Evolutionary conservation across 2,797 vertebrate species (phyloP).

Genomic region (Sebastes itinus): DNA sequence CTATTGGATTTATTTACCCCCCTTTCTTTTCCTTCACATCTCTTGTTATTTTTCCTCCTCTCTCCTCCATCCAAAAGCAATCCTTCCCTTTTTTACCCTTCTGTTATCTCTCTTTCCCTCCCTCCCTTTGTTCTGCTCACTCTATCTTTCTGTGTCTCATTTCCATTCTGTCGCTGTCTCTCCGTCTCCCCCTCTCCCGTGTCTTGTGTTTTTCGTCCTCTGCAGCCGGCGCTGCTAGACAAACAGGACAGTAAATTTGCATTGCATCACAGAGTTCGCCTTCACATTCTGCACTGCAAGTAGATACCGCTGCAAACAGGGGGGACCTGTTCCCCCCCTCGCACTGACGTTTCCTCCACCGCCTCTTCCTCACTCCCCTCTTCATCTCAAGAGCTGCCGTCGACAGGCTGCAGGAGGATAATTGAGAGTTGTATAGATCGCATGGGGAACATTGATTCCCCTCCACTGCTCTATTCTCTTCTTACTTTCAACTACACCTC

Average conservation of each 20-base stretch:
- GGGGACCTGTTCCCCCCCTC: background rate
- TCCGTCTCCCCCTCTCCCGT: conserved; percentile 8
- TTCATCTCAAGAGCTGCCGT: conserved; percentile 68
- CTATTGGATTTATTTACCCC: conserved; percentile 58
- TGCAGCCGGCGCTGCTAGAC: conserved; percentile 41
- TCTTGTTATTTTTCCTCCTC: conserved; percentile 24
- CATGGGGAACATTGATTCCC: conserved; percentile 74
- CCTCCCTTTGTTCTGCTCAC: conserved; percentile 32
- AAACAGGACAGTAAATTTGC: conserved; percentile 69
- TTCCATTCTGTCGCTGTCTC: conserved; percentile 37
- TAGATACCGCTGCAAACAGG: conserved; percentile 30
- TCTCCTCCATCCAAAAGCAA: conserved; percentile 12
- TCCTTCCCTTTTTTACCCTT: background rate
- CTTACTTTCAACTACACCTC: conserved; percentile 54
- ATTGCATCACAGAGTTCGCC: conserved; percentile 50
- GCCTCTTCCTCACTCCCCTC: conserved; percentile 41
- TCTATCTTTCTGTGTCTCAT: conserved; percentile 35
- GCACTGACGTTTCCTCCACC: conserved; percentile 15
- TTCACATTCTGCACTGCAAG: conserved; percentile 42
- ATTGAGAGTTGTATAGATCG: conserved; percentile 79
- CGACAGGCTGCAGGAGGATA: conserved; percentile 74
- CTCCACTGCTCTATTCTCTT: conserved; percentile 57
- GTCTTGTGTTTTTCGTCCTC: conserved; percentile 53
- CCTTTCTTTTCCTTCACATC: conserved; percentile 10
- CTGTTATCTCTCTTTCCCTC: conserved; percentile 21